Percentiles rank a stretch among this genome's conserved stretches.
Conservation (phyloP, 2,113 vertebrate species). For the Sigmodon hispidus region DNA sequence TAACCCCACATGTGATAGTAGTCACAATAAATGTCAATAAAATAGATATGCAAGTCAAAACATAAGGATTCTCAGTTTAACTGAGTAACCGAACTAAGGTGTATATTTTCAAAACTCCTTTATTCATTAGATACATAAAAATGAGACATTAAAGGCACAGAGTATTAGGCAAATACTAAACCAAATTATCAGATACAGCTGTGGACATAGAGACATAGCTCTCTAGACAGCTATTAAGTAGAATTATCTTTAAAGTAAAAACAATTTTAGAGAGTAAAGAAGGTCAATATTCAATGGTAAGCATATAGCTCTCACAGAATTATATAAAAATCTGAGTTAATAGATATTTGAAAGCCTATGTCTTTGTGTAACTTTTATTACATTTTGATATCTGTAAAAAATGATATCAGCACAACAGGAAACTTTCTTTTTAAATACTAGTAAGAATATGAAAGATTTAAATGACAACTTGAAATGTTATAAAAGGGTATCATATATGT, state of each 20-base stretch:
- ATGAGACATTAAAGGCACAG: slow-evolving; percentile 16
- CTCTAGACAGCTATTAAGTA: background rate
- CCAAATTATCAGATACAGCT: background rate
- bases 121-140: background rate
- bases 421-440: background rate
- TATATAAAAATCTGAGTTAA: background rate
- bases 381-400: background rate
- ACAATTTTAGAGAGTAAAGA: background rate
- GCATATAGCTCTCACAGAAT: background rate
- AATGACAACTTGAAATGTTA: background rate
- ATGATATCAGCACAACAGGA: background rate
- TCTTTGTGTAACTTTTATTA: background rate
- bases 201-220: background rate
- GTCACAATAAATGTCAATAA: background rate
- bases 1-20: background rate
- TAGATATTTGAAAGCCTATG: background rate
- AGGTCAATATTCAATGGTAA: background rate
- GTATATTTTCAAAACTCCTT: background rate
- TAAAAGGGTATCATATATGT: background rate
- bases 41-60: slow-evolving; percentile 15
- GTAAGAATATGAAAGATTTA: background rate
- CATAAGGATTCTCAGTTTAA: background rate
- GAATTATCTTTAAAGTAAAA: slow-evolving; percentile 23
- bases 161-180: background rate
- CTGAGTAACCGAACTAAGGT: background rate